These are phyloP conservation scores for Oxyruncus cristatus DNA, from an alignment of 2,113 vertebrate genomes.

Conservation along the genomic window DNA sequence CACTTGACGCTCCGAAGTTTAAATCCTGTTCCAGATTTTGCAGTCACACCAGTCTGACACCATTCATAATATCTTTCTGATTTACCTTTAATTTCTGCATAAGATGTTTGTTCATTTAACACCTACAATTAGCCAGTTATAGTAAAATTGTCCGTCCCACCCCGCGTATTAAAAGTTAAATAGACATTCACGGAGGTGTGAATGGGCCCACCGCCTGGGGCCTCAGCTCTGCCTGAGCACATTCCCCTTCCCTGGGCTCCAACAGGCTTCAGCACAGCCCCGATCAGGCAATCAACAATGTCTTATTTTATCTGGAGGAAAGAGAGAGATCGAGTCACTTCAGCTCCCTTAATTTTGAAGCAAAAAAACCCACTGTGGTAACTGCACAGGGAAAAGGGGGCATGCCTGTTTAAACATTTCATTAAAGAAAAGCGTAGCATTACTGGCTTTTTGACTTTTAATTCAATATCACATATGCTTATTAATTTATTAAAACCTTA, in stretches of 20 bases:
- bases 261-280: not conserved
- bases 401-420: not conserved
- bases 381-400: not conserved
- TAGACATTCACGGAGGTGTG: fast-evolving
- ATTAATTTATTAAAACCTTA: not conserved
- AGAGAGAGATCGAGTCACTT: not conserved
- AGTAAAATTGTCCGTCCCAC: not conserved
- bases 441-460: not conserved
- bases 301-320: not conserved
- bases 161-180: not conserved
- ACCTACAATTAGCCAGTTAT: not conserved
- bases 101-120: not conserved
- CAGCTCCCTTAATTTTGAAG: not conserved
- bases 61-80: not conserved
- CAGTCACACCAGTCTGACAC: not conserved
- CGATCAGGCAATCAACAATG: not conserved
- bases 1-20: fast-evolving
- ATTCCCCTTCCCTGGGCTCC: not conserved
- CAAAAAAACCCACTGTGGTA: not conserved
- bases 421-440: not conserved
- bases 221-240: not conserved
- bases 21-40: not conserved
- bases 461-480: not conserved
- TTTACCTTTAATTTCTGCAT: not conserved
- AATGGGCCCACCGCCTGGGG: not conserved